Evolutionary conservation across 2,113 vertebrate species (phyloP).

Genomic region (Larimichthys crocea): DNA sequence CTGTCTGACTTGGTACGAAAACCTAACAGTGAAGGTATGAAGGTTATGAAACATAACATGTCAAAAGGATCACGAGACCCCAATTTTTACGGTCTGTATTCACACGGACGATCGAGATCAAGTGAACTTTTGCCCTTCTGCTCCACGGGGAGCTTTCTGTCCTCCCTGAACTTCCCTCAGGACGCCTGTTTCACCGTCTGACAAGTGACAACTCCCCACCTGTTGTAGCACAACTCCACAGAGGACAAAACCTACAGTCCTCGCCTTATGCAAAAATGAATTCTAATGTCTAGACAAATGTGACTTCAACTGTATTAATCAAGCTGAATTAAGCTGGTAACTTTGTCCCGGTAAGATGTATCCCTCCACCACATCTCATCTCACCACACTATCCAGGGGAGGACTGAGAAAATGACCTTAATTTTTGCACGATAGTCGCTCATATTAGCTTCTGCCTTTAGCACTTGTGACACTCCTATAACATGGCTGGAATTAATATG

Average conservation of each 20-base stretch:
- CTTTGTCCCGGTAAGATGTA: neutral
- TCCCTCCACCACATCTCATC: neutral
- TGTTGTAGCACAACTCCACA: constrained; percentile 7
- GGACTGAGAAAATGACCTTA: too few relatives aligned
- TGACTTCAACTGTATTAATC: neutral
- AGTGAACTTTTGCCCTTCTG: neutral
- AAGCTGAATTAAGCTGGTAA: neutral
- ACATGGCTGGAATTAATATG: neutral
- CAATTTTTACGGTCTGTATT: neutral
- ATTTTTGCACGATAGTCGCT: too few relatives aligned
- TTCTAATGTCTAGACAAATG: neutral
- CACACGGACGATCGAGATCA: neutral
- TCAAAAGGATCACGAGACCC: neutral
- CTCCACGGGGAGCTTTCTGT: neutral
- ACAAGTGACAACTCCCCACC: constrained; percentile 17
- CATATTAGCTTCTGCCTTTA: too few relatives aligned
- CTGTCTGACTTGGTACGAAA: neutral
- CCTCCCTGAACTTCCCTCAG: neutral
- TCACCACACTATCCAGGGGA: too few relatives aligned
- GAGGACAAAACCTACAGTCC: neutral
- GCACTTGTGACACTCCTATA: neutral
- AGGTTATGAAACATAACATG: too few relatives aligned
- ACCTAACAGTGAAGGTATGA: neutral
- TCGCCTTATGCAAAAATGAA: neutral
- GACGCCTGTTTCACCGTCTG: constrained; percentile 1